phyloP scores from a whole-genome alignment of 2,888 invertebrate species.

The Byasa hedistus region DNA sequence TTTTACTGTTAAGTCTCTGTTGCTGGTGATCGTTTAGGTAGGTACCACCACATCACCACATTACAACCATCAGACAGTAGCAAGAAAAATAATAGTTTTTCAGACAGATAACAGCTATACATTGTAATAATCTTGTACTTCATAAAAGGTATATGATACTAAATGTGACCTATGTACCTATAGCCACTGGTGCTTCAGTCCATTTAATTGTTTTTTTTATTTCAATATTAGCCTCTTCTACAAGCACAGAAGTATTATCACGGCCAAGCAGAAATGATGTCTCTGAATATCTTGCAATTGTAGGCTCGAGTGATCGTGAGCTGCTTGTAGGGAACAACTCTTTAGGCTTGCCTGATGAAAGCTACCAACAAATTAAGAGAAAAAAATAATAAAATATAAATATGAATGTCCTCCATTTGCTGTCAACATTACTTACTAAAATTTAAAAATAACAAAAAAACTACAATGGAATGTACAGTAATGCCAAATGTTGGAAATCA shows the following conservation, averaged over 20 bases:
- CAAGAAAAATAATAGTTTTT: too few species aligned
- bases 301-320: constrained; percentile 88
- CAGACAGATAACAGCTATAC: too few species aligned
- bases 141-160: background rate
- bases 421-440: too few species aligned
- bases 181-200: constrained; percentile 86
- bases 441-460: too few species aligned
- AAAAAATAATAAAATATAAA: background rate
- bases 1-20: too few species aligned
- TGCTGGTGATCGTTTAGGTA: too few species aligned
- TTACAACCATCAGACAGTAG: too few species aligned
- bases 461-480: too few species aligned
- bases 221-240: constrained; percentile 82
- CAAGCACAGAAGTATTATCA: constrained; percentile 92
- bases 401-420: too few species aligned
- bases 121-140: background rate
- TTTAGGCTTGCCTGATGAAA: constrained; percentile 82
- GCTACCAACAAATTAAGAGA: constrained; percentile 43
- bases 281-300: constrained; percentile 87
- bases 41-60: too few species aligned
- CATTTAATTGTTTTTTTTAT: constrained; percentile 87
- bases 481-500: too few species aligned
- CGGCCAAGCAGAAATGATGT: constrained; percentile 90
- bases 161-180: constrained; percentile 81
- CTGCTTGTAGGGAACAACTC: constrained; percentile 93